phyloP scores from a whole-genome alignment of 1,140 invertebrate genomes.

The Apocrypta bakeri region DNA sequence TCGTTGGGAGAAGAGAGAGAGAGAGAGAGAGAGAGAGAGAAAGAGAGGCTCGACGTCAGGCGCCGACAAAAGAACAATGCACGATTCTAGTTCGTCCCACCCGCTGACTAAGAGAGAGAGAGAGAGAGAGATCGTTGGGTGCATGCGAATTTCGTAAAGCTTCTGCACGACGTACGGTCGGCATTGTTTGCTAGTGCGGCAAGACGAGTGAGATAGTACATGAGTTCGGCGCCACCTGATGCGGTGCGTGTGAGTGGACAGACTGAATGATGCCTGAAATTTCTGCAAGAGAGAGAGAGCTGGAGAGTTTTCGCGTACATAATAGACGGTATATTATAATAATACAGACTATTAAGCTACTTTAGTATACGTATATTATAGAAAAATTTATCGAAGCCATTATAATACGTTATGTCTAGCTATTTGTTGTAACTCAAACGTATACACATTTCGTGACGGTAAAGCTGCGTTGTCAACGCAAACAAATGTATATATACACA shows the following conservation, averaged over 20 bases:
- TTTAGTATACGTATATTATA: too few species aligned
- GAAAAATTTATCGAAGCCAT: too few species aligned
- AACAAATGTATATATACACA: too few species aligned
- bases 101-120: not conserved
- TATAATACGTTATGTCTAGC: too few species aligned
- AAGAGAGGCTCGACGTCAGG: not conserved
- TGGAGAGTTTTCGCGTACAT: too few species aligned
- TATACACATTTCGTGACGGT: too few species aligned
- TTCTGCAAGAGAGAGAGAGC: not conserved
- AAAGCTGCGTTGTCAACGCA: too few species aligned
- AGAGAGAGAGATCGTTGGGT: not conserved
- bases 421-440: too few species aligned
- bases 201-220: not conserved
- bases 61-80: conserved; percentile 41
- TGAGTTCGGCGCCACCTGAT: too few species aligned
- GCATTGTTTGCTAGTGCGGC: conserved; percentile 3
- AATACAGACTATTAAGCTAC: not conserved
- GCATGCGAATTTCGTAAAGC: conserved; percentile 4
- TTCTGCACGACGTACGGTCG: not conserved
- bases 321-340: not conserved
- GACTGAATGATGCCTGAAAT: not conserved
- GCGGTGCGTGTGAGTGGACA: not conserved
- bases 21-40: not conserved
- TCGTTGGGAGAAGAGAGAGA: conserved; percentile 20
- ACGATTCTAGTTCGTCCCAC: not conserved